Conservation (phyloP, 1,140 invertebrate genomes). For the Doryteuthis pealeii region DNA sequence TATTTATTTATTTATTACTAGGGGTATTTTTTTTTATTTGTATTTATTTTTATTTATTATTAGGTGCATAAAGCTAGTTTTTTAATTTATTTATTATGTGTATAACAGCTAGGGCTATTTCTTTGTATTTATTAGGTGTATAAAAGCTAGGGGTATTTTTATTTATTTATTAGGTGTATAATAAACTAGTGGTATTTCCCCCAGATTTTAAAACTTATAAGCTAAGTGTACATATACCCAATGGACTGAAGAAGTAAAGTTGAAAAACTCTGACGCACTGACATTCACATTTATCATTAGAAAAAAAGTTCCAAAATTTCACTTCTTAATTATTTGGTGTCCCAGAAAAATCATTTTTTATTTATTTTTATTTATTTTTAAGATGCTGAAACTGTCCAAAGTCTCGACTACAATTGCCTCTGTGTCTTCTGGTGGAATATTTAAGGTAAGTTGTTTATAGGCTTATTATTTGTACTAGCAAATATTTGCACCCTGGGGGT, state of each 20-base stretch:
- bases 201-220: not conserved
- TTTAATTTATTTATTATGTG: no score
- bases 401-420: not conserved
- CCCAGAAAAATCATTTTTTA: not conserved
- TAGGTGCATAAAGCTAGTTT: no score
- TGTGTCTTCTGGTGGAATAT: not conserved
- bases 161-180: no score
- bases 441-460: not conserved
- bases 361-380: not conserved
- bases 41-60: no score
- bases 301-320: not conserved
- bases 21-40: no score
- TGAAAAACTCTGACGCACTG: not conserved
- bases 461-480: not conserved
- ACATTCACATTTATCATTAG: not conserved
- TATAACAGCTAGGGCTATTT: no score
- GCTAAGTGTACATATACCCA: not conserved
- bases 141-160: no score
- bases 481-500: no score
- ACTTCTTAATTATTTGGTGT: not conserved
- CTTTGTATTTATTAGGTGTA: no score
- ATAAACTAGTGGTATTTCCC: no score
- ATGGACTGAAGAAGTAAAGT: not conserved
- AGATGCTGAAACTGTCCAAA: not conserved
- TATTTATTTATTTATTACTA: no score